Evolutionary conservation across 2,113 vertebrate genomes (phyloP).

Genomic region (Bos indicus): DNA sequence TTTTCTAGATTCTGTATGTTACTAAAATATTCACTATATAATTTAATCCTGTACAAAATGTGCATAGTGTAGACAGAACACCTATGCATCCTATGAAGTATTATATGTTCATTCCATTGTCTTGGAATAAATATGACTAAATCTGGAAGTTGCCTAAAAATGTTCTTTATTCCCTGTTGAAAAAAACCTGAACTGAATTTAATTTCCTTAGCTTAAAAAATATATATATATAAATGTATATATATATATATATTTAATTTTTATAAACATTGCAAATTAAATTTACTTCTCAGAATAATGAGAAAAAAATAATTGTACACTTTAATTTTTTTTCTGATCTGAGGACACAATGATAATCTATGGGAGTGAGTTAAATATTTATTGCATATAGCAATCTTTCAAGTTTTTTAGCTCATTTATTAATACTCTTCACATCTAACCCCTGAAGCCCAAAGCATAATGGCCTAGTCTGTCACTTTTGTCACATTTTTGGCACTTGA

Average conservation of each 20-base stretch:
- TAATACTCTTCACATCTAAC: neutral
- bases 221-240: neutral
- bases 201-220: neutral
- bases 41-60: neutral
- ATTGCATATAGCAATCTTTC: neutral
- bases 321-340: neutral
- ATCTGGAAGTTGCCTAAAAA: neutral
- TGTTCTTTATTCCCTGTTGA: neutral
- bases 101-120: slow-evolving; percentile 7
- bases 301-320: neutral
- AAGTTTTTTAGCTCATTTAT: neutral
- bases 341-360: neutral
- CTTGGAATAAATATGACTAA: neutral
- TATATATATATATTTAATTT: neutral
- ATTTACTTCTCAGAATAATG: slow-evolving; percentile 44
- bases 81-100: neutral
- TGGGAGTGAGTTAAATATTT: slow-evolving; percentile 27
- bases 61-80: neutral
- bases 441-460: neutral
- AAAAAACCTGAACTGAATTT: slow-evolving; percentile 22
- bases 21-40: neutral
- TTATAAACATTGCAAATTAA: neutral
- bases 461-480: neutral
- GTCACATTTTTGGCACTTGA: neutral
- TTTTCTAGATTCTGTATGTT: neutral